Evolutionary conservation across 2,113 vertebrate genomes (phyloP).

Genomic region (Sorex araneus): DNA sequence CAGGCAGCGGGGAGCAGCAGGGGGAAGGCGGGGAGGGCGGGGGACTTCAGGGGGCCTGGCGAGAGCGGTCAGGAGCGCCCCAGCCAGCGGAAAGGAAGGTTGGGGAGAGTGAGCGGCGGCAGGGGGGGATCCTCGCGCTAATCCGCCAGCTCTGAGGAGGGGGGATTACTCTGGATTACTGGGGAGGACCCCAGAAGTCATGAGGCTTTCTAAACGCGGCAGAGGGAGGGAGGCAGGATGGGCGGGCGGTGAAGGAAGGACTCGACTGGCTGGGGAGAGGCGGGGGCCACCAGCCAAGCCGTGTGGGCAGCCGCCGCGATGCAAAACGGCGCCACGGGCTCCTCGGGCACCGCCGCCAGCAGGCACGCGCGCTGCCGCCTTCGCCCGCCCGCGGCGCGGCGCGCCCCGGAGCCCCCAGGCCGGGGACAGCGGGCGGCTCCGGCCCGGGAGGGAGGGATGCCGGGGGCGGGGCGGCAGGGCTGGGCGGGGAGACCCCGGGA

Average conservation of each 20-base stretch:
- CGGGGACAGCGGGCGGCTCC: too few relatives aligned
- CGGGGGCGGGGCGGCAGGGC: background rate
- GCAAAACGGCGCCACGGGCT: background rate
- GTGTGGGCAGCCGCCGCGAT: background rate
- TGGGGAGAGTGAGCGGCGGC: too few relatives aligned
- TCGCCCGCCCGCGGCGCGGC: too few relatives aligned
- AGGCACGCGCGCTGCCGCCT: background rate
- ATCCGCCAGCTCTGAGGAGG: background rate
- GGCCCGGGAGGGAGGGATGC: background rate
- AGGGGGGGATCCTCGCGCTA: too few relatives aligned
- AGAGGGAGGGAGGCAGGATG: background rate
- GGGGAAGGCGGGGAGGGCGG: background rate
- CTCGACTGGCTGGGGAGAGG: background rate
- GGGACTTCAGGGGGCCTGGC: background rate
- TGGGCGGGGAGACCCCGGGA: too few relatives aligned
- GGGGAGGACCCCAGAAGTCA: background rate
- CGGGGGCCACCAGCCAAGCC: background rate
- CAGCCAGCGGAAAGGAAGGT: too few relatives aligned
- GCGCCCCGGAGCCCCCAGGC: too few relatives aligned
- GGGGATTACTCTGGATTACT: background rate
- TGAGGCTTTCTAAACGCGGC: background rate
- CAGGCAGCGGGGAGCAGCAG: rapidly evolving
- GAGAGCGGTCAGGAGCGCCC: too few relatives aligned
- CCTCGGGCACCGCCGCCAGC: background rate
- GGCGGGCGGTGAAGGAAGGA: background rate